Evolutionary conservation across 2,797 vertebrate genomes (phyloP).

Genomic region (Lates japonicus): DNA sequence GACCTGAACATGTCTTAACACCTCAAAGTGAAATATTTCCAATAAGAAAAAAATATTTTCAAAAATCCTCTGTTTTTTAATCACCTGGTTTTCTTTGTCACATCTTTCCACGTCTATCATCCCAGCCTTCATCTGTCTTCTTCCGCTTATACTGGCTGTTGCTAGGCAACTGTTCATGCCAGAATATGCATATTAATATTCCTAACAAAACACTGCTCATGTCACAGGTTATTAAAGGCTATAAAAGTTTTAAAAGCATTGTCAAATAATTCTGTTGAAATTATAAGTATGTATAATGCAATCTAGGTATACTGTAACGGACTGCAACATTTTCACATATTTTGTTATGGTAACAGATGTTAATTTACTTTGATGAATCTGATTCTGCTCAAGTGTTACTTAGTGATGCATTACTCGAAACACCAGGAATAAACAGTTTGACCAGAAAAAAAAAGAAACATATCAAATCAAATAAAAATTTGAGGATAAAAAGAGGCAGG

Average conservation of each 20-base stretch:
- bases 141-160: conserved; percentile 27
- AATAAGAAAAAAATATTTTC: not conserved
- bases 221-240: conserved; percentile 18
- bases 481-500: not conserved
- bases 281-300: not conserved
- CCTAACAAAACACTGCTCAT: conserved; percentile 15
- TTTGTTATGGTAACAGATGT: too few species aligned
- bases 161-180: conserved; percentile 32
- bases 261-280: conserved; percentile 6
- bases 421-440: not conserved
- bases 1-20: not conserved
- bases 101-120: conserved; percentile 7
- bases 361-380: not conserved
- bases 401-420: not conserved
- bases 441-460: not conserved
- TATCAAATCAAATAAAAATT: not conserved
- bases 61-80: not conserved
- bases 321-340: not conserved
- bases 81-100: conserved; percentile 11
- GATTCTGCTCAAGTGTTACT: not conserved
- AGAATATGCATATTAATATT: conserved; percentile 37
- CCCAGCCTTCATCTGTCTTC: conserved; percentile 4
- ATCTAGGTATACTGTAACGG: not conserved
- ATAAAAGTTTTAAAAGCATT: conserved; percentile 32
- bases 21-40: not conserved